Conservation (phyloP, 1,140 invertebrate genomes). For the Heliconius melpomene region DNA sequence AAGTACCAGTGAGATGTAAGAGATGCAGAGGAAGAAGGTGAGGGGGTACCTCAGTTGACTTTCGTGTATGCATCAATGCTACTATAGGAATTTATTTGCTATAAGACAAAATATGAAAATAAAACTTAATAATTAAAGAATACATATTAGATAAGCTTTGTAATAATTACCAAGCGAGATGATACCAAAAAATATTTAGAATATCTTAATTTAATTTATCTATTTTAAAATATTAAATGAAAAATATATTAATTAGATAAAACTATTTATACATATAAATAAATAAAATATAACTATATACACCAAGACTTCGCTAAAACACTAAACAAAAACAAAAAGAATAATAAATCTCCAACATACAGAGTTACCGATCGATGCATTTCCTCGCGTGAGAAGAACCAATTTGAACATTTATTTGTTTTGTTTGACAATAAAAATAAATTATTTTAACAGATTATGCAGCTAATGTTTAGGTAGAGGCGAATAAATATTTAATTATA, state of each 20-base stretch:
- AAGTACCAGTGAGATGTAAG: too few relatives aligned
- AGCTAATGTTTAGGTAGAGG: not conserved
- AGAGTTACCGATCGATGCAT: slow-evolving; percentile 15
- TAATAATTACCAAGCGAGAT: too few relatives aligned
- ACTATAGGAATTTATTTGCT: too few relatives aligned
- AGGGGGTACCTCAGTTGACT: too few relatives aligned
- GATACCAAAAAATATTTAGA: too few relatives aligned
- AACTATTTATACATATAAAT: not conserved
- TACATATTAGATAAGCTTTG: too few relatives aligned
- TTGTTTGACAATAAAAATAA: slow-evolving; percentile 15
- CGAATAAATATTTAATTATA: not conserved
- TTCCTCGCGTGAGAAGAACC: slow-evolving; percentile 15
- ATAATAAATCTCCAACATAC: slow-evolving; percentile 3
- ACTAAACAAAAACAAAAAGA: not conserved
- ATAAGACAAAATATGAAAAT: too few relatives aligned
- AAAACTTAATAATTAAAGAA: too few relatives aligned
- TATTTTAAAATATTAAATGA: not conserved
- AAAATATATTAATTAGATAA: not conserved
- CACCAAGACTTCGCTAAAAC: not conserved
- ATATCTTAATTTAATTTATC: too few relatives aligned
- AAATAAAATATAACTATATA: not conserved
- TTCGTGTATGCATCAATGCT: too few relatives aligned
- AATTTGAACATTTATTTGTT: slow-evolving; percentile 1
- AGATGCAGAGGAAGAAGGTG: too few relatives aligned
- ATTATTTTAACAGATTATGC: slow-evolving; percentile 9